Evolutionary conservation across 1,140 invertebrate genomes (phyloP).

Genomic region (Drosophila pallidifrons): DNA sequence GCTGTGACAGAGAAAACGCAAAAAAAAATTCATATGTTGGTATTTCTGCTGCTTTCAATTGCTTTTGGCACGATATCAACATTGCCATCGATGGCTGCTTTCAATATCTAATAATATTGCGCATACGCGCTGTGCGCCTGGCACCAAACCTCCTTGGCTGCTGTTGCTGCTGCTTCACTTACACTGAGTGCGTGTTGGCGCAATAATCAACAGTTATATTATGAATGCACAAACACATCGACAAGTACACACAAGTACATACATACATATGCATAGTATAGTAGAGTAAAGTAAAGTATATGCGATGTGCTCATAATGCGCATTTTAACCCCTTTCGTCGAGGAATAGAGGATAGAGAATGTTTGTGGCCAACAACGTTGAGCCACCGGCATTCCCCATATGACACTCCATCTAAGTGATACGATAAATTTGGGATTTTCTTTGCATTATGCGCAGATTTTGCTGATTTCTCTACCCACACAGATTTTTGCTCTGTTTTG

Average conservation of each 20-base stretch:
- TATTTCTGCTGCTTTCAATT: slow-evolving; percentile 75
- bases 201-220: slow-evolving; percentile 82
- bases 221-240: slow-evolving; percentile 72
- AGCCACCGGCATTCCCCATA: slow-evolving; percentile 42
- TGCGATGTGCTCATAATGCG: slow-evolving; percentile 62
- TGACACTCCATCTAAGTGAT: slow-evolving; percentile 77
- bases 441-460: slow-evolving; percentile 81
- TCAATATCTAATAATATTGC: slow-evolving; percentile 82
- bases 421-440: slow-evolving; percentile 80
- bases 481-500: slow-evolving; percentile 40
- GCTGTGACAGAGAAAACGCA: slow-evolving; percentile 29
- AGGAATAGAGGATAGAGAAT: neutral
- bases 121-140: slow-evolving; percentile 72
- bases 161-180: slow-evolving; percentile 69
- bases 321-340: slow-evolving; percentile 69
- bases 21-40: slow-evolving; percentile 76
- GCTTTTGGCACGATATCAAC: slow-evolving; percentile 58
- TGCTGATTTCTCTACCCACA: slow-evolving; percentile 49
- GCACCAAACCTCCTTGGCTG: slow-evolving; percentile 31
- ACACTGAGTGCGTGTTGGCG: slow-evolving; percentile 77
- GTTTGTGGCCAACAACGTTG: slow-evolving; percentile 3
- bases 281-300: no score
- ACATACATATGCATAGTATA: slow-evolving; percentile 10
- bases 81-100: slow-evolving; percentile 71
- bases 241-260: slow-evolving; percentile 26